Percentiles rank a stretch among this genome's conserved stretches.
phyloP scores from a whole-genome alignment of 1,140 invertebrate species.

The Drepana arcuata region DNA sequence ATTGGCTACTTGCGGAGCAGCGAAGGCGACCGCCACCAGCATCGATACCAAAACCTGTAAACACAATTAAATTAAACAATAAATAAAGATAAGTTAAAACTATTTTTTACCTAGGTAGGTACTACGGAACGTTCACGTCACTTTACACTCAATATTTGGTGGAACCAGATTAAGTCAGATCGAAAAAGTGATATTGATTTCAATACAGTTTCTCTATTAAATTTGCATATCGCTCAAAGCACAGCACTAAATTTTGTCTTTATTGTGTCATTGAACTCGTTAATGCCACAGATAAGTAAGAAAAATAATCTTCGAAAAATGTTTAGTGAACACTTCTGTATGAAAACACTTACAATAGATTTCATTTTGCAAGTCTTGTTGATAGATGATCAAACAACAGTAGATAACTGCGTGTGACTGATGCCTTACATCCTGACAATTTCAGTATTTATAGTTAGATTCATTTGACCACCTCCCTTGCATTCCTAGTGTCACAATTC shows the following conservation, averaged over 20 bases:
- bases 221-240: too few species aligned
- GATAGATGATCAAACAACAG: slow-evolving; percentile 24
- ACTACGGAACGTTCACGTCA: too few species aligned
- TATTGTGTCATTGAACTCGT: too few species aligned
- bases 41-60: slow-evolving; percentile 51
- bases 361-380: slow-evolving; percentile 42
- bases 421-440: slow-evolving; percentile 48
- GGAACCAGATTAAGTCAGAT: too few species aligned
- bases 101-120: not conserved
- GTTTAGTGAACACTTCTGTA: too few species aligned
- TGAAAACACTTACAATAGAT: slow-evolving; percentile 57
- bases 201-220: too few species aligned
- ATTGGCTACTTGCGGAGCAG: slow-evolving; percentile 34
- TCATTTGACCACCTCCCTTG: slow-evolving; percentile 45
- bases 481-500: slow-evolving; percentile 51
- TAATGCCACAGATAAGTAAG: too few species aligned
- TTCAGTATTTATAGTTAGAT: slow-evolving; percentile 54
- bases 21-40: slow-evolving; percentile 37
- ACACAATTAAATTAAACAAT: not conserved
- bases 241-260: too few species aligned
- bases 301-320: too few species aligned
- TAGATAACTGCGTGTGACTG: slow-evolving; percentile 40
- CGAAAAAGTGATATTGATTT: too few species aligned
- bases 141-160: too few species aligned
- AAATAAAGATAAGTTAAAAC: not conserved